Evolutionary conservation across 2,797 vertebrate species (phyloP).

Genomic region (Ciconia nigra): DNA sequence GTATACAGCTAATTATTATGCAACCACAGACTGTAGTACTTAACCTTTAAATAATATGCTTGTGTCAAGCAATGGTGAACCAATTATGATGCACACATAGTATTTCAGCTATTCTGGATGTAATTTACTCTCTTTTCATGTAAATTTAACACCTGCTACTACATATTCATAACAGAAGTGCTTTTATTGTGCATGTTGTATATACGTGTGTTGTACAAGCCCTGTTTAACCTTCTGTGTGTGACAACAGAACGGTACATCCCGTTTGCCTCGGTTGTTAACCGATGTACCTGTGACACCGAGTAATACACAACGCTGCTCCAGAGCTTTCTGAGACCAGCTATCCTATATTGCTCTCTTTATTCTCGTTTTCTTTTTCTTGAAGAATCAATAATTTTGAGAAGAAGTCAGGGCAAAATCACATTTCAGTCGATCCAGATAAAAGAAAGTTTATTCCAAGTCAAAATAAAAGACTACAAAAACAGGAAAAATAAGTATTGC

Average conservation of each 20-base stretch:
- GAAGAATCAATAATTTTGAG: neutral
- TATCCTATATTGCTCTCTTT: neutral
- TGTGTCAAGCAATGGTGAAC: neutral
- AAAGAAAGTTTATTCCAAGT: neutral
- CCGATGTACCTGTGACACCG: neutral
- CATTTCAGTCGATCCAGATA: neutral
- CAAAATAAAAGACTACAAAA: neutral
- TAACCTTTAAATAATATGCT: neutral
- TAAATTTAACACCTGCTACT: neutral
- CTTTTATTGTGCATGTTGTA: neutral
- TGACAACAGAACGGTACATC: neutral
- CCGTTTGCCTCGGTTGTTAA: rapidly evolving
- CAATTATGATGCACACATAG: neutral
- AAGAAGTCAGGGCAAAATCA: neutral
- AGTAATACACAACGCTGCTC: neutral
- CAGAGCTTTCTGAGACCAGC: neutral
- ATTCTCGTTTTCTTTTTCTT: neutral
- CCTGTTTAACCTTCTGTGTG: neutral
- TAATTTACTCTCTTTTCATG: neutral
- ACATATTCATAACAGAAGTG: neutral
- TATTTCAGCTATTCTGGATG: neutral
- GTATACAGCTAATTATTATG: neutral
- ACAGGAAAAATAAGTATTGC: neutral
- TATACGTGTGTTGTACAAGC: neutral
- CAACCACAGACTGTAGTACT: neutral